These are phyloP conservation scores for Tautogolabrus adspersus DNA, from an alignment of 2,113 vertebrate species.

Conservation along the genomic window DNA sequence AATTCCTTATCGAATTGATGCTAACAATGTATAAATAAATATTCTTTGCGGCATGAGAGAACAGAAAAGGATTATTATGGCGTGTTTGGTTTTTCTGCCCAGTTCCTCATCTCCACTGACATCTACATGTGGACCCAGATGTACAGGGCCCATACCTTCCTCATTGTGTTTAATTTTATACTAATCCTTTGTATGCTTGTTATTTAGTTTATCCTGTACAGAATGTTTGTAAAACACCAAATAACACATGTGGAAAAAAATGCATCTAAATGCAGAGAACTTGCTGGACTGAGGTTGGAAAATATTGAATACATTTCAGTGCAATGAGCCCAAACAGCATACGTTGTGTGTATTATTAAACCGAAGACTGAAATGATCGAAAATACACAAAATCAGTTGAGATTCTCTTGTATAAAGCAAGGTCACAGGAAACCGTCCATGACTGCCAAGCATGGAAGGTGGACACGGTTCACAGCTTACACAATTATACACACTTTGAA, in stretches of 20 bases:
- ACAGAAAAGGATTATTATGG: too few relatives aligned
- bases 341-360: background rate
- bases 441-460: constrained; percentile 37
- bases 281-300: background rate
- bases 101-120: background rate
- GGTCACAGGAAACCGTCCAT: constrained; percentile 52
- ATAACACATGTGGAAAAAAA: background rate
- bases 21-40: too few relatives aligned
- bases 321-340: background rate
- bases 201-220: too few relatives aligned
- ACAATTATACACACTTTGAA: constrained; percentile 49
- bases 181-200: background rate
- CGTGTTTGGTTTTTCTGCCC: too few relatives aligned
- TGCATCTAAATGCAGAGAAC: background rate
- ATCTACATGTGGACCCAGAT: background rate
- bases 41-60: too few relatives aligned
- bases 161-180: background rate
- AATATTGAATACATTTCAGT: background rate
- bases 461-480: constrained; percentile 48
- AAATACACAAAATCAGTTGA: background rate
- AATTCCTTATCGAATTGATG: too few relatives aligned
- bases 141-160: background rate
- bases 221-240: too few relatives aligned
- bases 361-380: background rate
- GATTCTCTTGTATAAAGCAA: constrained; percentile 30